phyloP scores from a whole-genome alignment of 2,888 invertebrate species.

The Orthosia cruda region DNA sequence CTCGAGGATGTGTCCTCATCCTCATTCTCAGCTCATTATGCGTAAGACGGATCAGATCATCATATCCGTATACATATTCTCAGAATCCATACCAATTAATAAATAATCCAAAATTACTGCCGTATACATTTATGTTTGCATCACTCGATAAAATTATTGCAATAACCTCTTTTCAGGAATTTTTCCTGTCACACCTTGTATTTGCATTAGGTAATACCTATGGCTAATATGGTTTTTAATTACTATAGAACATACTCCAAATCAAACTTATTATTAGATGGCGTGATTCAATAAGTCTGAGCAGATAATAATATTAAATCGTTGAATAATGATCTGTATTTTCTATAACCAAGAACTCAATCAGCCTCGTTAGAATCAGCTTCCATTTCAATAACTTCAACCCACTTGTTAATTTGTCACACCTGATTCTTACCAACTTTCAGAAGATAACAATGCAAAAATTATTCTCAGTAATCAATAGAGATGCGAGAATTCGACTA shows the following conservation, averaged over 20 bases:
- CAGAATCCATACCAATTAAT: too few relatives aligned
- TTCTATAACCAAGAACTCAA: background rate
- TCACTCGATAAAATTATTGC: too few relatives aligned
- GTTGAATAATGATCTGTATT: background rate
- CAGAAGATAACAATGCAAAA: background rate
- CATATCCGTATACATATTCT: too few relatives aligned
- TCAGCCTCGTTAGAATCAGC: background rate
- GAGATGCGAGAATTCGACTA: conserved; percentile 27
- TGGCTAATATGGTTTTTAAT: too few relatives aligned
- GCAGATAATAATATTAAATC: background rate
- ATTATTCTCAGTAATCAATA: conserved; percentile 39
- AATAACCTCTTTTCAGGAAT: too few relatives aligned
- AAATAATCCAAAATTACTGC: too few relatives aligned
- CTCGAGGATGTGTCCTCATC: conserved; percentile 52
- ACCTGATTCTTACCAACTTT: background rate
- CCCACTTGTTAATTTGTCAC: background rate
- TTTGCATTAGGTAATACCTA: too few relatives aligned
- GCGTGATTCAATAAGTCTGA: background rate
- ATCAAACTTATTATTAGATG: background rate
- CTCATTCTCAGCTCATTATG: conserved; percentile 42
- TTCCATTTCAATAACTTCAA: background rate
- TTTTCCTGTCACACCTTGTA: too few relatives aligned
- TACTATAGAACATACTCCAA: background rate
- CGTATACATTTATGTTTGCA: too few relatives aligned
- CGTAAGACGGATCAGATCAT: too few relatives aligned